Evolutionary conservation across 2,888 invertebrate genomes (phyloP).

Genomic region (Fragum fragum): DNA sequence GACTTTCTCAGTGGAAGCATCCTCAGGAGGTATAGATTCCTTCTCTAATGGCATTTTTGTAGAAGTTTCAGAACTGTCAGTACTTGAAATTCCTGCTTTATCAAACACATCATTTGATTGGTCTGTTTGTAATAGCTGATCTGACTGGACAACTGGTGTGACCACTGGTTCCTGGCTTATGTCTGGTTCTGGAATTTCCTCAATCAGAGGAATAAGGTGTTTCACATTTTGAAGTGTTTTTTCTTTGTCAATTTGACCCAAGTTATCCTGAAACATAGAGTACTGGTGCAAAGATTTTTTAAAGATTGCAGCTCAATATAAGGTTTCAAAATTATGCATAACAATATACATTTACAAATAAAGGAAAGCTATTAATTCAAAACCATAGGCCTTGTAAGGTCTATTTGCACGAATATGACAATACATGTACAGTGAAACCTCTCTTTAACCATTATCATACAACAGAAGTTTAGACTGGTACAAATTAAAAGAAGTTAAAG

Average conservation of each 20-base stretch:
- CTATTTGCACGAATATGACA: too few species aligned
- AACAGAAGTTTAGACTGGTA: too few species aligned
- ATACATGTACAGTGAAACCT: too few species aligned
- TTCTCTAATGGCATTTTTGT: background rate
- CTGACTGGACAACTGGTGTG: constrained; percentile 29
- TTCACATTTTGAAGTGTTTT: constrained; percentile 68
- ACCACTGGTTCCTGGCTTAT: constrained; percentile 18
- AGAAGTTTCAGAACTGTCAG: background rate
- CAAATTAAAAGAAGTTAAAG: too few species aligned
- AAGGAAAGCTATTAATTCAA: too few species aligned
- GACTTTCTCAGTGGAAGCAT: background rate
- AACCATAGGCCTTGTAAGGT: too few species aligned
- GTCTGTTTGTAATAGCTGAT: constrained; percentile 25
- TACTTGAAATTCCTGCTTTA: background rate
- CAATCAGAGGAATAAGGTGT: constrained; percentile 76
- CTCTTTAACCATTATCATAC: too few species aligned
- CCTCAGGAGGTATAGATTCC: background rate
- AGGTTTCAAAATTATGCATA: too few species aligned
- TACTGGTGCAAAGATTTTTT: too few species aligned
- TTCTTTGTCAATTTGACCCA: constrained; percentile 74
- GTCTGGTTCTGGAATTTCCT: constrained; percentile 43
- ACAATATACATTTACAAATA: too few species aligned
- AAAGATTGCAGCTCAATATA: too few species aligned
- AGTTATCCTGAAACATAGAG: constrained; percentile 50
- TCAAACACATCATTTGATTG: constrained; percentile 37